Conservation (phyloP, 2,888 invertebrate species). For the Terebella lapidaria region DNA sequence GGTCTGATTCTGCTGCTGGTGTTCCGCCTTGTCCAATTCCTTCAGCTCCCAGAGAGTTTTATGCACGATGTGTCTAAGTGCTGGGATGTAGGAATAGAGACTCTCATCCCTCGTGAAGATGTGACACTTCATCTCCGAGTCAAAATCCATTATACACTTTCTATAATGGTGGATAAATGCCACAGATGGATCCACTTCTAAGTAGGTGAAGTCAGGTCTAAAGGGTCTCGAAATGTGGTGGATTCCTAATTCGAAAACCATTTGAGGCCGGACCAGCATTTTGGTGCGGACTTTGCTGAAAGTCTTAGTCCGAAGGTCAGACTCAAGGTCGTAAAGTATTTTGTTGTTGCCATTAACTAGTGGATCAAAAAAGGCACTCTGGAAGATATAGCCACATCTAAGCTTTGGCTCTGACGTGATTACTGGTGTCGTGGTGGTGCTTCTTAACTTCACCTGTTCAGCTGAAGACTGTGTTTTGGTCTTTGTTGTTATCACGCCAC, state of each 20-base stretch:
- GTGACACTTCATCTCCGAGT: conserved; percentile 28
- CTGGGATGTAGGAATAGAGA: conserved; percentile 20
- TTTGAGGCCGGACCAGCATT: conserved; percentile 46
- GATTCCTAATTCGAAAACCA: conserved; percentile 54
- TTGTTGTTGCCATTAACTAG: conserved; percentile 17
- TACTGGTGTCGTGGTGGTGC: background rate
- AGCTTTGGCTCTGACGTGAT: too few species aligned
- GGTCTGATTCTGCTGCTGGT: too few species aligned
- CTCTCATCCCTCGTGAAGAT: conserved; percentile 19
- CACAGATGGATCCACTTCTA: conserved; percentile 28
- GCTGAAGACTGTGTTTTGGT: too few species aligned
- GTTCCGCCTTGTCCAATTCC: too few species aligned
- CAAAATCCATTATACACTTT: conserved; percentile 41
- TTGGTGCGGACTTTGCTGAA: conserved; percentile 45
- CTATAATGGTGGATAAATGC: conserved; percentile 48
- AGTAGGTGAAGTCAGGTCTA: conserved; percentile 23
- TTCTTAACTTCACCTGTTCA: background rate
- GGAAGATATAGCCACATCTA: conserved; percentile 28
- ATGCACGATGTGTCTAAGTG: conserved; percentile 21
- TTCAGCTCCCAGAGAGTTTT: conserved; percentile 20
- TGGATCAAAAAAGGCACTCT: conserved; percentile 46
- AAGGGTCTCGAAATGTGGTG: conserved; percentile 53
- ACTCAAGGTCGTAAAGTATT: conserved; percentile 26
- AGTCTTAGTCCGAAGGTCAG: conserved; percentile 31
- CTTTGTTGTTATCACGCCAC: background rate